Base-by-base conservation (phyloP, 1,140 invertebrate genomes). In the Harlomillsia oculata region DNA sequence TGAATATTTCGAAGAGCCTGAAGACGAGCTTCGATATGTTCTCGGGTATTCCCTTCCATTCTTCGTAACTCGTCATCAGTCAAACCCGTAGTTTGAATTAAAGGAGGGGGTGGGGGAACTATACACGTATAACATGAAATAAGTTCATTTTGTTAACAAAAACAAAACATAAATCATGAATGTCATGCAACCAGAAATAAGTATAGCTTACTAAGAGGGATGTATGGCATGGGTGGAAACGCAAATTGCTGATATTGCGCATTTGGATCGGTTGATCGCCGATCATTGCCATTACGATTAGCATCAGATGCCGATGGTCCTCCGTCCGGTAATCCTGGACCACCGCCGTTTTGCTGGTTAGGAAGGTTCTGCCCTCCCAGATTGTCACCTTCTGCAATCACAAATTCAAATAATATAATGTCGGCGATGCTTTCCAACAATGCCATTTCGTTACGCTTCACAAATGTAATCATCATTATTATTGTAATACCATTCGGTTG, bases 11-110 rank as follows among this genome's bases (percentile, higher is more conserved):
- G 75, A 23, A 96, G 73, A 67, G 84, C 82, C 70, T 84, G 80
- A 49, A 99, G 82, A 54, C 96, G 77, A 5, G 91, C 89, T 70
- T 97, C 91, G 25, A 97, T 78, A 63, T 90, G 83, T 66, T 82
- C 77, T 63, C 93, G 76, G 64, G 91, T 81, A 54, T 80, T 80
- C 25, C 91, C 90, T 72, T 98, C 96, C 83, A 98, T 83, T 21
- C 77, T 75, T 57, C 77, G 74, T 26, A 99, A 73, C 69, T 98
- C 92, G 54, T 92, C 89, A 30, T 83, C 79, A 43, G 79, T 82
- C 16, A 98, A 74, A 36, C 77, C 78, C 50, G 78, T 76, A 21
- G 93, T 77, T 71, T 87, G 81, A 13, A 80, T 74, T 13, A 80
- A 77, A 5, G 81, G 77, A 37, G 75, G 75, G 14, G 89, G 88